phyloP scores from a whole-genome alignment of 2,888 invertebrate genomes.

The Protodeltote pygarga region DNA sequence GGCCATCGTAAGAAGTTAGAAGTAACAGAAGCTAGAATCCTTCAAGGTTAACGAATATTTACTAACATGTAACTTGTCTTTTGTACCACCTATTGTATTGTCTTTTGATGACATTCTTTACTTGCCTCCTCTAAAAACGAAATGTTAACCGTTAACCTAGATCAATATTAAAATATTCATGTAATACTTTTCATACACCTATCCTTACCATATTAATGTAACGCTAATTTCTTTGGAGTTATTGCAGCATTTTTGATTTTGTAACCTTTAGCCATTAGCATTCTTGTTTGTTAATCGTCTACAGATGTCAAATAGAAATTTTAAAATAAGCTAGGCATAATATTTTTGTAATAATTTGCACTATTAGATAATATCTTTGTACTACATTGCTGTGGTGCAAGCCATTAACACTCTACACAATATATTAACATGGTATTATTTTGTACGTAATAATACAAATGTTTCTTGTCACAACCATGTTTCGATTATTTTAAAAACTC shows the following conservation, averaged over 20 bases:
- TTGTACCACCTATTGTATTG: background rate
- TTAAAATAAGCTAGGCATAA: too few relatives aligned
- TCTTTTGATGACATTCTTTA: slow-evolving; percentile 1
- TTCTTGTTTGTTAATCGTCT: slow-evolving; percentile 4
- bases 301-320: slow-evolving; percentile 10
- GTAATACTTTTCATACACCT: slow-evolving; percentile 24
- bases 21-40: slow-evolving; percentile 8
- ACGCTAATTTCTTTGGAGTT: slow-evolving; percentile 37
- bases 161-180: slow-evolving; percentile 36
- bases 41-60: slow-evolving; percentile 9
- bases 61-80: slow-evolving; percentile 2
- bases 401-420: slow-evolving; percentile 5
- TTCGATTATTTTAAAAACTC: slow-evolving; percentile 11
- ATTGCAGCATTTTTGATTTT: slow-evolving; percentile 26
- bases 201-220: slow-evolving; percentile 33
- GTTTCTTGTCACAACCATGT: slow-evolving; percentile 36
- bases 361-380: slow-evolving; percentile 32
- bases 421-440: slow-evolving; percentile 24
- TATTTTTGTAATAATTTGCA: too few relatives aligned
- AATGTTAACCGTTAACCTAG: slow-evolving; percentile 25
- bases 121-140: slow-evolving; percentile 2
- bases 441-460: slow-evolving; percentile 20
- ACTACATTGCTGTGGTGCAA: slow-evolving; percentile 21
- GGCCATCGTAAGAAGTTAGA: background rate
- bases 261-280: background rate